These are phyloP conservation scores for Cyclophora albipunctata DNA, from an alignment of 2,888 invertebrate genomes.

Conservation along the genomic window DNA sequence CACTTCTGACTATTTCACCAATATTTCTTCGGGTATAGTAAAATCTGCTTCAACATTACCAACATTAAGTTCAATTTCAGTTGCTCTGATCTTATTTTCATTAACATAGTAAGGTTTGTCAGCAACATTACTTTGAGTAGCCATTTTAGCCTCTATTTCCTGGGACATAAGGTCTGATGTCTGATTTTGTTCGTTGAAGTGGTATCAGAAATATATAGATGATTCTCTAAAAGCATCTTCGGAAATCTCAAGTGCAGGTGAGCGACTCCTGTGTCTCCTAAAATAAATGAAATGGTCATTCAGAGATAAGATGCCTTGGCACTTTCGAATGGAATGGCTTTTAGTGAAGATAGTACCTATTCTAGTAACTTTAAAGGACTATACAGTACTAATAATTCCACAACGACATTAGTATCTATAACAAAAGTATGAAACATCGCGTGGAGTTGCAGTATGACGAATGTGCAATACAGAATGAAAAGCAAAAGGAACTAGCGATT, in stretches of 20 bases:
- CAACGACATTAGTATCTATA: no score
- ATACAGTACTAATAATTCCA: no score
- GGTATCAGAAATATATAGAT: constrained; percentile 53
- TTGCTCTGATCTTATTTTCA: constrained; percentile 24
- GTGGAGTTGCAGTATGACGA: no score
- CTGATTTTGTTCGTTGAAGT: constrained; percentile 39
- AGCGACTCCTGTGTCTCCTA: constrained; percentile 68
- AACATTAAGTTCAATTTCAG: constrained; percentile 29
- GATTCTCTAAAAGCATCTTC: constrained; percentile 63
- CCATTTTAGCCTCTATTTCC: constrained; percentile 15
- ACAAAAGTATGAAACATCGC: no score
- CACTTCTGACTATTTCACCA: constrained; percentile 18
- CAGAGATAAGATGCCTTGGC: constrained; percentile 54
- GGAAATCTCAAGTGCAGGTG: constrained; percentile 67
- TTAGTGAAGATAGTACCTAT: constrained; percentile 25
- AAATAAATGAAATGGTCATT: constrained; percentile 71
- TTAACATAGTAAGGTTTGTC: constrained; percentile 48
- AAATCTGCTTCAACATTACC: constrained; percentile 23
- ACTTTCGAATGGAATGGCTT: constrained; percentile 30
- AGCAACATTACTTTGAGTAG: constrained; percentile 28
- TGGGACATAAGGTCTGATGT: constrained; percentile 24
- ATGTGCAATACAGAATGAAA: neutral
- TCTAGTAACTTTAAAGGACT: no score
- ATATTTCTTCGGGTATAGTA: constrained; percentile 13
- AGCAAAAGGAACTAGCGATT: neutral